A percentile compares a stretch with the other conserved stretches of the same genome.
phyloP scores from a whole-genome alignment of 2,113 vertebrate species.

The Lutjanus erythropterus region DNA sequence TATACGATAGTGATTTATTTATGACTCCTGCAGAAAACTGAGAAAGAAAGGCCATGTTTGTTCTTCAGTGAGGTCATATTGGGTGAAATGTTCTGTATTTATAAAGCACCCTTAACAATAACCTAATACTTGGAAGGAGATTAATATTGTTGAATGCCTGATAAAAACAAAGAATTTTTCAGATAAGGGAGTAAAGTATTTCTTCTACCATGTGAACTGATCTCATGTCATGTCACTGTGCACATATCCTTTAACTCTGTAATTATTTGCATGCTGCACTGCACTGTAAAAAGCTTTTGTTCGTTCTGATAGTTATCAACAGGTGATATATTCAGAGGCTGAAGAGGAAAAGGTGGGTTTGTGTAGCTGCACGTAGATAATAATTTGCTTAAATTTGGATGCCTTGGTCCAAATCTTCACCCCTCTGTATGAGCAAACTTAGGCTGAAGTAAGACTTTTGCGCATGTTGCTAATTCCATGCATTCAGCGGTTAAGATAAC shows the following conservation, averaged over 20 bases:
- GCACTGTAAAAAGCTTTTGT: constrained; percentile 19
- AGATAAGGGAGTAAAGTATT: background rate
- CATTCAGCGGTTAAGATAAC: constrained; percentile 13
- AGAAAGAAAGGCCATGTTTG: background rate
- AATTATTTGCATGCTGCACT: constrained; percentile 55
- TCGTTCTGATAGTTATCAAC: constrained; percentile 29
- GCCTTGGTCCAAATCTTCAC: background rate
- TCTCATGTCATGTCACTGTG: background rate
- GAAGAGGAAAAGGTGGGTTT: constrained; percentile 15
- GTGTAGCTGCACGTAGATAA: background rate
- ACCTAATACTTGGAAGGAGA: background rate
- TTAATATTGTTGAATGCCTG: background rate
- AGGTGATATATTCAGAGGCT: background rate
- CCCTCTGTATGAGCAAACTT: background rate
- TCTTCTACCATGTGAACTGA: background rate
- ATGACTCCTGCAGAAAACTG: background rate
- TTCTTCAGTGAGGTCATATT: background rate
- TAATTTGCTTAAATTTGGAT: constrained; percentile 51
- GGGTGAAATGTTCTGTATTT: background rate
- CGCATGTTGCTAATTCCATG: background rate
- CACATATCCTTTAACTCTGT: background rate
- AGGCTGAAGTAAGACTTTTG: background rate
- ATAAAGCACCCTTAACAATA: background rate
- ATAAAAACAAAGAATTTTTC: background rate
- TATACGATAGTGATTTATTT: background rate